phyloP scores from a whole-genome alignment of 2,113 vertebrate species.

The Forbesichthys papilliferus region DNA sequence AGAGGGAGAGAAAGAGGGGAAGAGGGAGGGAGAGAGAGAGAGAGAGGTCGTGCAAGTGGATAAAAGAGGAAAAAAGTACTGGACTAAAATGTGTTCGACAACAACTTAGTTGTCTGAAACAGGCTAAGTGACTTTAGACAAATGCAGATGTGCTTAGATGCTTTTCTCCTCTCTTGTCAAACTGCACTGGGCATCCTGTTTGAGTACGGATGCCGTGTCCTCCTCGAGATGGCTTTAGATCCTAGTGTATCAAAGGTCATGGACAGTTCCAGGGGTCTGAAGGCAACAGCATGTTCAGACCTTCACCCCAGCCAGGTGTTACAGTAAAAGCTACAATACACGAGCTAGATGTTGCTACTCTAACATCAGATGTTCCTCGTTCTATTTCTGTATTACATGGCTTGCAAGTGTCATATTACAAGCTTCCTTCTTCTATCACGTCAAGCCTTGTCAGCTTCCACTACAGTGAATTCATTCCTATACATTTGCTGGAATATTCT shows the following conservation, averaged over 20 bases:
- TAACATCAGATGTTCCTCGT: conserved; percentile 60
- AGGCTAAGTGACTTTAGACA: conserved; percentile 56
- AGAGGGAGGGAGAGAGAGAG: conserved; percentile 35
- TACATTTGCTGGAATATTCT: conserved; percentile 51
- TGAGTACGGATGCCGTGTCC: conserved; percentile 59
- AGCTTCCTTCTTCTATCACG: conserved; percentile 52
- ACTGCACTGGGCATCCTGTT: conserved; percentile 59
- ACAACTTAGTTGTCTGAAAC: conserved; percentile 70
- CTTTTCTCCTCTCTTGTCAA: conserved; percentile 66
- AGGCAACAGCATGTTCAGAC: conserved; percentile 54
- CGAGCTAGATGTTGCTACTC: conserved; percentile 58
- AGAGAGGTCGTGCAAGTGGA: conserved; percentile 49
- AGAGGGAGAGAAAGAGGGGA: conserved; percentile 33
- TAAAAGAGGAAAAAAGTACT: conserved; percentile 67
- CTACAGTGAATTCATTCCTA: conserved; percentile 58
- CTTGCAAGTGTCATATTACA: conserved; percentile 57
- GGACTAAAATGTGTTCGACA: conserved; percentile 58
- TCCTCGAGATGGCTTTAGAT: conserved; percentile 54
- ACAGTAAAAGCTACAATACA: conserved; percentile 38
- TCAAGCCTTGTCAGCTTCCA: conserved; percentile 56
- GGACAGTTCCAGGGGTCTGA: conserved; percentile 58
- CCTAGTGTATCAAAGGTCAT: conserved; percentile 54
- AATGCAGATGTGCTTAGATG: conserved; percentile 64
- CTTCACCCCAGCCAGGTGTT: conserved; percentile 70
- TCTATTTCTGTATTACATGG: conserved; percentile 56